Conservation (phyloP, 2,888 invertebrate genomes). For the Onchidella celtica region DNA sequence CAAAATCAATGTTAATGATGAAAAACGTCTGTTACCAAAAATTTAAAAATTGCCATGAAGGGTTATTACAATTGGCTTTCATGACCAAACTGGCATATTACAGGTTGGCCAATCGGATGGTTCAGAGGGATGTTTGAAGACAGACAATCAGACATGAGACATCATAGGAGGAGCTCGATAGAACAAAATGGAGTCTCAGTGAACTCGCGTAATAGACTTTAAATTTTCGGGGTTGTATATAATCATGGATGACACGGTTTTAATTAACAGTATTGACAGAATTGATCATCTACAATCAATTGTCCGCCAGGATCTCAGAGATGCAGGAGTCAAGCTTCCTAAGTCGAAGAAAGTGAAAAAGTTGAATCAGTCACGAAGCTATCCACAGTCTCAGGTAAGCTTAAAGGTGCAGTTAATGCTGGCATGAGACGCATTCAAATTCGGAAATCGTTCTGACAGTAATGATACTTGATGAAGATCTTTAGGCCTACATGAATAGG, state of each 20-base stretch:
- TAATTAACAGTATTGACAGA: conserved; percentile 70
- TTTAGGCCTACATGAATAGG: too few species aligned
- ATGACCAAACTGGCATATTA: conserved; percentile 16
- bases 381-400: not conserved
- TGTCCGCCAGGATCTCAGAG: conserved; percentile 73
- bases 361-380: conserved; percentile 50
- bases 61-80: too few species aligned
- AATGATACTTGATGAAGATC: too few species aligned
- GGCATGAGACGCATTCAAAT: too few species aligned
- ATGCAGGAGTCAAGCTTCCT: conserved; percentile 75
- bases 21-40: too few species aligned
- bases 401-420: too few species aligned
- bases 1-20: too few species aligned
- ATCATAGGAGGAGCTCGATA: too few species aligned
- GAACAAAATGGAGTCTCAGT: conserved; percentile 43
- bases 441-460: too few species aligned
- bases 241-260: conserved; percentile 54
- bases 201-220: not conserved
- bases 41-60: too few species aligned
- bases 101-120: conserved; percentile 62
- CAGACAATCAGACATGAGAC: conserved; percentile 3
- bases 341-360: conserved; percentile 73
- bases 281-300: conserved; percentile 66
- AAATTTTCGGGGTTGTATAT: not conserved
- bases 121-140: conserved; percentile 65